Conservation (phyloP, 2,113 vertebrate species). For the Pelodiscus sinensis region DNA sequence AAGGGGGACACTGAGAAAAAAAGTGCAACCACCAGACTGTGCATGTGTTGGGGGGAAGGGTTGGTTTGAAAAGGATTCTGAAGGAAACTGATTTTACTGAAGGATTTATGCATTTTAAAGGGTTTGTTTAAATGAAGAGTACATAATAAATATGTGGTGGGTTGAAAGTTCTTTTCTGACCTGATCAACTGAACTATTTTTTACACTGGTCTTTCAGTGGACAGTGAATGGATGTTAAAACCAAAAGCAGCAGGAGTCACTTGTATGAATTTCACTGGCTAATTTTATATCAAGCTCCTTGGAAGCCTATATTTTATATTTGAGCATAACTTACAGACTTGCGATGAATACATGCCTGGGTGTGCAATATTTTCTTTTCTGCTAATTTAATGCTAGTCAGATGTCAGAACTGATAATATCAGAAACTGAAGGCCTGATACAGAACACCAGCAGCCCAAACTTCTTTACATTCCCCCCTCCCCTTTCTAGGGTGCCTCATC, state of each 20-base stretch:
- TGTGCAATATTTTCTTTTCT: fast-evolving
- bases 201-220: neutral
- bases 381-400: neutral
- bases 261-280: neutral
- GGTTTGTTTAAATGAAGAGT: neutral
- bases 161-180: neutral
- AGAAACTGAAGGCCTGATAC: neutral
- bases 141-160: neutral
- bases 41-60: neutral
- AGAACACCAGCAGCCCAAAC: neutral
- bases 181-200: fast-evolving
- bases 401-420: neutral
- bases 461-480: neutral
- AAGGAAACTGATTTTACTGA: neutral
- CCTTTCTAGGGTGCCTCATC: neutral
- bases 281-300: neutral
- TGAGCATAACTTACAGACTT: neutral
- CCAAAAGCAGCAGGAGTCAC: neutral
- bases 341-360: neutral
- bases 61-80: neutral
- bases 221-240: neutral
- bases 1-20: slow-evolving; percentile 58
- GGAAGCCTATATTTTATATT: neutral
- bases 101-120: neutral
- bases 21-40: slow-evolving; percentile 50